These are phyloP conservation scores for Palythoa grandis DNA, from an alignment of 92 coral and sea anemone genomes.

Conservation along the genomic window DNA sequence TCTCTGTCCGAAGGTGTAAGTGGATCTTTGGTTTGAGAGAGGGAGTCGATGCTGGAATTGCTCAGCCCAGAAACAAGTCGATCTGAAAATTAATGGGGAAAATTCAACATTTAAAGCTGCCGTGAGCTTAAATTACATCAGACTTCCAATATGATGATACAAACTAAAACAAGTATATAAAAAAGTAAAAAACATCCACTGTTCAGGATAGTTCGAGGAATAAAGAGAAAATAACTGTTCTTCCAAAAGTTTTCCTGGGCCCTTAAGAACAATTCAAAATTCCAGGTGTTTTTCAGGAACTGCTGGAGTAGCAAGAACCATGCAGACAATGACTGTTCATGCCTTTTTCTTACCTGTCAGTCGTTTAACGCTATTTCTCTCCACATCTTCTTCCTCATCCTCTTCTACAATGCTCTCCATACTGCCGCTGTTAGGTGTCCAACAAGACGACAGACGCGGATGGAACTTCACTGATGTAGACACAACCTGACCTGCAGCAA, in stretches of 20 bases:
- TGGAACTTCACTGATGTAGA: slow-evolving; percentile 55
- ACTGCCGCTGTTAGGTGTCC: slow-evolving; percentile 88
- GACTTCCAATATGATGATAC: too few relatives aligned
- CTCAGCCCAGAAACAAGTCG: slow-evolving; percentile 1
- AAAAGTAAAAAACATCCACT: too few relatives aligned
- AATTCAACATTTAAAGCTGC: background rate
- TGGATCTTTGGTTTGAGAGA: slow-evolving; percentile 2
- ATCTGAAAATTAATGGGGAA: background rate
- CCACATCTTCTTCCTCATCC: slow-evolving; percentile 68
- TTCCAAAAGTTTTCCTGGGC: too few relatives aligned
- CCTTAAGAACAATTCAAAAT: too few relatives aligned
- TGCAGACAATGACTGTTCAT: too few relatives aligned
- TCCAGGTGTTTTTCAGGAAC: too few relatives aligned
- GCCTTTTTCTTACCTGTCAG: slow-evolving; percentile 1
- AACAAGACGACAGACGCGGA: slow-evolving; percentile 78
- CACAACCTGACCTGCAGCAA: slow-evolving; percentile 68
- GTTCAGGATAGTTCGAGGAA: too few relatives aligned
- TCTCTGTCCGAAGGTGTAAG: slow-evolving; percentile 5
- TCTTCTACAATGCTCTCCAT: slow-evolving; percentile 90
- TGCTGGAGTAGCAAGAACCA: too few relatives aligned
- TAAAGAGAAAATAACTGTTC: too few relatives aligned
- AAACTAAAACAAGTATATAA: too few relatives aligned
- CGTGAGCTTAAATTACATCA: too few relatives aligned
- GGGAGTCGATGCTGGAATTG: slow-evolving; percentile 24
- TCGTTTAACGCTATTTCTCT: slow-evolving; percentile 35